phyloP scores from a whole-genome alignment of 1,140 invertebrate species.

The Hycleus cichorii region DNA sequence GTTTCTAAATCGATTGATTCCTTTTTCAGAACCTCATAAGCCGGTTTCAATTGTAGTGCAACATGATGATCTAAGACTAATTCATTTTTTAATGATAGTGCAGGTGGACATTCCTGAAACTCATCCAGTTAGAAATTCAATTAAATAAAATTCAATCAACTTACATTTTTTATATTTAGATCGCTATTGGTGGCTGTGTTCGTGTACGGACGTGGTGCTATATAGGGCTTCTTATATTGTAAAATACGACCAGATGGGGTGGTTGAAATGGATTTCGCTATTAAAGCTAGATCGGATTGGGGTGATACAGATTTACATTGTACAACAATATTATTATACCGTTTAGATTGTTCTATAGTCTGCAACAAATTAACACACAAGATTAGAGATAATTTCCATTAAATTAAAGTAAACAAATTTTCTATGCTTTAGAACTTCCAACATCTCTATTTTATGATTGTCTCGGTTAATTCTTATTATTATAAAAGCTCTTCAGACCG shows the following conservation, averaged over 20 bases:
- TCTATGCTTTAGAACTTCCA: no score
- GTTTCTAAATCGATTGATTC: constrained; percentile 74
- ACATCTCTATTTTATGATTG: no score
- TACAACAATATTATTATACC: constrained; percentile 65
- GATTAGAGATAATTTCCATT: not conserved
- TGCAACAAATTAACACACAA: constrained; percentile 36
- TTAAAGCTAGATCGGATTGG: constrained; percentile 61
- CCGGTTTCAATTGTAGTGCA: constrained; percentile 60
- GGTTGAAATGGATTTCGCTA: constrained; percentile 57
- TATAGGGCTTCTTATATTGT: constrained; percentile 53
- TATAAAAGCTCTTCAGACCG: no score
- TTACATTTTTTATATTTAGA: constrained; percentile 17
- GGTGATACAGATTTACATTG: constrained; percentile 64
- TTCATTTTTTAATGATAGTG: constrained; percentile 68
- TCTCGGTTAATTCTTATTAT: no score
- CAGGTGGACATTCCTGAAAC: constrained; percentile 51
- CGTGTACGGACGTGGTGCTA: constrained; percentile 52
- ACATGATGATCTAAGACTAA: constrained; percentile 74
- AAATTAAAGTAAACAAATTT: no score
- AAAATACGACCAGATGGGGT: constrained; percentile 50
- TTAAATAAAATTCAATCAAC: not conserved
- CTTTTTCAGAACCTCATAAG: constrained; percentile 70
- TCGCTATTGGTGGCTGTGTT: no score
- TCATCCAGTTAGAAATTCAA: constrained; percentile 3
- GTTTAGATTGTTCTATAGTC: constrained; percentile 65